These are phyloP conservation scores for Turritopsis dohrnii DNA, from an alignment of 30 jellyfish, hydroid and myxozoan genomes.

Conservation along the genomic window DNA sequence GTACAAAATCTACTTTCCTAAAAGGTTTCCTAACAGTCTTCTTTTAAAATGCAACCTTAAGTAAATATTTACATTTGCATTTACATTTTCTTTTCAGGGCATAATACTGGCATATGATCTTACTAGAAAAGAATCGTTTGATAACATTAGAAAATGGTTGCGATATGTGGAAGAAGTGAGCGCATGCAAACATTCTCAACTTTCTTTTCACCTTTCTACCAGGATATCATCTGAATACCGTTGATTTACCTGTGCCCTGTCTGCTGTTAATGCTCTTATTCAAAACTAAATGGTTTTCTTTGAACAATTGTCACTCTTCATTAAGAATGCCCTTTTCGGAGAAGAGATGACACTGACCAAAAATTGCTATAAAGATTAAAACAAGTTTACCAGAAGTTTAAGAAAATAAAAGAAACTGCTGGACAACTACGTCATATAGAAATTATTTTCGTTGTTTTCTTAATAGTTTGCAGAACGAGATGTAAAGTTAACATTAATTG, in stretches of 20 bases:
- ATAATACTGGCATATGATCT: slow-evolving; percentile 87
- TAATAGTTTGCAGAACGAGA: slow-evolving; percentile 80
- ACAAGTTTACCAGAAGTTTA: too few relatives aligned
- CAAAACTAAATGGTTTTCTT: too few relatives aligned
- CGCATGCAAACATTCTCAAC: not conserved
- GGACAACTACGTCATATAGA: not conserved
- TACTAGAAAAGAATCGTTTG: slow-evolving; percentile 81
- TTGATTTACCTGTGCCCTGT: too few relatives aligned
- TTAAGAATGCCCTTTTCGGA: too few relatives aligned
- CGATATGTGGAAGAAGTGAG: slow-evolving; percentile 93
- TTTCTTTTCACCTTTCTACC: too few relatives aligned
- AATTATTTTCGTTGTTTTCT: not conserved
- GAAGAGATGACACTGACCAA: too few relatives aligned
- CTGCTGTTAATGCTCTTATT: too few relatives aligned
- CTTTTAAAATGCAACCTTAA: not conserved
- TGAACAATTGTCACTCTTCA: too few relatives aligned
- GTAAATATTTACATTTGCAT: too few relatives aligned
- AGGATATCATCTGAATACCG: too few relatives aligned
- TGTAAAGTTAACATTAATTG: slow-evolving; percentile 65
- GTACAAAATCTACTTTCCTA: slow-evolving; percentile 29
- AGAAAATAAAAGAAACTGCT: too few relatives aligned
- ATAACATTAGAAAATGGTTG: slow-evolving; percentile 86
- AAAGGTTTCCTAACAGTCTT: not conserved
- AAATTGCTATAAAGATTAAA: too few relatives aligned
- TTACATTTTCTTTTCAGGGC: slow-evolving; percentile 51